Evolutionary conservation across 2,888 invertebrate species (phyloP).

Genomic region (Drosophila meridionalis): DNA sequence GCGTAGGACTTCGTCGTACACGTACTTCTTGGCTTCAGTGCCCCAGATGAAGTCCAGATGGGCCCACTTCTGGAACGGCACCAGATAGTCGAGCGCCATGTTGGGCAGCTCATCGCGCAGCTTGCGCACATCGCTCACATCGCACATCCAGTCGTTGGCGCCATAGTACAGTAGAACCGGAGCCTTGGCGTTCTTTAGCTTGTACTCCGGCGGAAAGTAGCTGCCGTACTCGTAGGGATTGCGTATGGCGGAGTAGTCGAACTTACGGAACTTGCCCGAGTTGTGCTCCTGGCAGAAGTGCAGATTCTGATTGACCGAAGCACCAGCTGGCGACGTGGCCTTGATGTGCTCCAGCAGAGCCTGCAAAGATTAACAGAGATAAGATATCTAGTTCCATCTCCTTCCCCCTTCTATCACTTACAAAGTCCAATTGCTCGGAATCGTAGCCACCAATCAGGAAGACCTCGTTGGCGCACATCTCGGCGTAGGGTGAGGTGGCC

Average conservation of each 20-base stretch:
- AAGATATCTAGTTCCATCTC: background rate
- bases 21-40: conserved; percentile 86
- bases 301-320: conserved; percentile 82
- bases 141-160: conserved; percentile 88
- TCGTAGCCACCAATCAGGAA: conserved; percentile 87
- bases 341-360: conserved; percentile 76
- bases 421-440: conserved; percentile 85
- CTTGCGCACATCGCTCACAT: conserved; percentile 86
- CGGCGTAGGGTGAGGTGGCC: conserved; percentile 64
- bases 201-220: conserved; percentile 86
- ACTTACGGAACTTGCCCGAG: conserved; percentile 82
- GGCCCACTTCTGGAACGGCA: conserved; percentile 86
- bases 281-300: conserved; percentile 84
- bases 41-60: conserved; percentile 88
- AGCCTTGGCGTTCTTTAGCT: conserved; percentile 84
- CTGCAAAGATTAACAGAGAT: conserved; percentile 28
- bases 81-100: conserved; percentile 85
- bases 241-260: conserved; percentile 80
- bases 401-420: conserved; percentile 60
- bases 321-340: conserved; percentile 83
- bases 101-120: conserved; percentile 86
- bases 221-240: conserved; percentile 85
- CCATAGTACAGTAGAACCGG: conserved; percentile 87
- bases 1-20: conserved; percentile 85
- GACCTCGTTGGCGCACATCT: conserved; percentile 88